phyloP scores from a whole-genome alignment of 2,797 vertebrate genomes.

The Labroides dimidiatus region DNA sequence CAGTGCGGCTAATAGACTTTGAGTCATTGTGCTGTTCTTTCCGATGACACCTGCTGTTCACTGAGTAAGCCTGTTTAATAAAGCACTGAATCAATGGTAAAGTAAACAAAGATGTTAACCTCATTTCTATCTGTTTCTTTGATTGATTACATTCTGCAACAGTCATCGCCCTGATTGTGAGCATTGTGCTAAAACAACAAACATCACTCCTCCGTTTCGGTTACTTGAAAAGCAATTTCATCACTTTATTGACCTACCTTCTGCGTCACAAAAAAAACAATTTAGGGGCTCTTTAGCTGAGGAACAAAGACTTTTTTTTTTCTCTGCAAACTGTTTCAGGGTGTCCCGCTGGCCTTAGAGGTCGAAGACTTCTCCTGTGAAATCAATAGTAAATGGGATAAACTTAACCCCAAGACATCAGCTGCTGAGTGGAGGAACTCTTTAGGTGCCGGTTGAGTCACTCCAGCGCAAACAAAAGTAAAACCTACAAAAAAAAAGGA shows the following conservation, averaged over 20 bases:
- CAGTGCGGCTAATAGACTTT: background rate
- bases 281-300: constrained; percentile 29
- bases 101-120: constrained; percentile 9
- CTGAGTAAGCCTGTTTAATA: constrained; percentile 3
- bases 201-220: constrained; percentile 3
- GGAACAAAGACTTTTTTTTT: constrained; percentile 12
- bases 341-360: constrained; percentile 22
- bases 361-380: constrained; percentile 30
- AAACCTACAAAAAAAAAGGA: constrained; percentile 52
- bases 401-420: constrained; percentile 60
- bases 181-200: constrained; percentile 1
- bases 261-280: constrained; percentile 31
- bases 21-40: background rate
- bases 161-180: background rate
- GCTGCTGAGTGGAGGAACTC: constrained; percentile 60
- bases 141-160: background rate
- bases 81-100: background rate
- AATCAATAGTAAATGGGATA: constrained; percentile 60
- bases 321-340: constrained; percentile 35
- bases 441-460: constrained; percentile 60
- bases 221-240: constrained; percentile 47
- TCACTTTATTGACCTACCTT: constrained; percentile 12
- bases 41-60: background rate
- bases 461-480: constrained; percentile 64
- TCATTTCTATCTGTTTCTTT: background rate